Evolutionary conservation across 1,140 invertebrate genomes (phyloP), one percentile per base, ranked within the genome.

Genomic region (Habropoda laboriosa): DNA sequence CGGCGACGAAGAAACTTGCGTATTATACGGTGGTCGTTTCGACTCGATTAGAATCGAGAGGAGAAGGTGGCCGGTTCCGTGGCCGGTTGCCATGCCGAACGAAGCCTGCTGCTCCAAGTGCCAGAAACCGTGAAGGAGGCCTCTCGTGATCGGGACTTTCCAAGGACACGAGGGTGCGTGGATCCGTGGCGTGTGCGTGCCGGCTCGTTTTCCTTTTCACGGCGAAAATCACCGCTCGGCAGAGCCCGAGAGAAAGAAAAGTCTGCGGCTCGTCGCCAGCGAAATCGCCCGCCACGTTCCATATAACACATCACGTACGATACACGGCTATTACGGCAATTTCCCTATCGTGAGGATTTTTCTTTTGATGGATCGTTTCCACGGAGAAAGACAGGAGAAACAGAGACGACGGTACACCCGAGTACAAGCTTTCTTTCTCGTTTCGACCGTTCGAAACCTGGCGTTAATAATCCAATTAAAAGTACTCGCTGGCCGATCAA

Each of bases 91-190:
- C 78, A 63, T 72, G 60, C 79, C 76, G 80, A 70, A 57, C 61
- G 67, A 40, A n/a, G 71, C 60, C 40, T 35, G 38, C 30, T 53
- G 58, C 27, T 32, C 55, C 42, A 79, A 81, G 80, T 86, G 80
- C 60, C 83, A 86, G 83, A 86, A 86, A 86, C 81, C 77, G 76
- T 83, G 85, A 86, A 85, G 75, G 40, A 77, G 40, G 38, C 64
- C 63, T 86, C 82, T 73, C 84, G 80, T 63, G 83, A 79, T 83
- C 85, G 72, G 58, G 81, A 79, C 81, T 87, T 73, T 86, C 80
- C 86, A 87, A 87, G 86, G 86, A 84, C 85, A 87, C 85, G 73
- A 79, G 78, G 64, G 77, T 82, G 83, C 75, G 66, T 35, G 71
- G 64, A 70, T 80, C 73, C 63, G 63, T 79, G 79, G 73, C 72